These are phyloP conservation scores for Craterocephalus amniculus DNA, from an alignment of 2,797 vertebrate species.

Conservation along the genomic window DNA sequence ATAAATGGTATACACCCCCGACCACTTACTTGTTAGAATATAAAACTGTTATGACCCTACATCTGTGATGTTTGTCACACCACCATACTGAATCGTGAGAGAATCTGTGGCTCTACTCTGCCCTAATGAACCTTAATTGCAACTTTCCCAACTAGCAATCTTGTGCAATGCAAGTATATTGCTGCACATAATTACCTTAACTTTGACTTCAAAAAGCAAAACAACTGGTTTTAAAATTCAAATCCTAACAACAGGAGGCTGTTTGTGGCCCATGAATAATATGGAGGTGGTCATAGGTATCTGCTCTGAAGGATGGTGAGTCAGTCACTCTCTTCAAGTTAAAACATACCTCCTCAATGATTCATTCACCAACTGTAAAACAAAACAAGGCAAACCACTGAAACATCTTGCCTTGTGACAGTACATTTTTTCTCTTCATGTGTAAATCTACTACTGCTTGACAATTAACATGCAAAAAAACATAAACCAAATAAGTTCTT, in stretches of 20 bases:
- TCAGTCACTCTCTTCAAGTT: slow-evolving; percentile 55
- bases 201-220: slow-evolving; percentile 43
- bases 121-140: slow-evolving; percentile 45
- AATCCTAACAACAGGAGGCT: slow-evolving; percentile 29
- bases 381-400: slow-evolving; percentile 28
- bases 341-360: slow-evolving; percentile 69
- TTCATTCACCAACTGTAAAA: slow-evolving; percentile 42
- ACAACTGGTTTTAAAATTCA: slow-evolving; percentile 59
- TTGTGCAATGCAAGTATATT: slow-evolving; percentile 23
- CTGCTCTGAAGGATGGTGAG: slow-evolving; percentile 67
- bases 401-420: slow-evolving; percentile 11
- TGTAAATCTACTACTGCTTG: background rate
- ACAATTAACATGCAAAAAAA: background rate
- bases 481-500: background rate
- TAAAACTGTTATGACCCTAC: slow-evolving; percentile 27
- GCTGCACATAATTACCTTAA: slow-evolving; percentile 40
- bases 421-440: background rate
- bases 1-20: slow-evolving; percentile 17
- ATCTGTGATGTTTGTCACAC: slow-evolving; percentile 47
- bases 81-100: slow-evolving; percentile 36
- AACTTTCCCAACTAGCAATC: slow-evolving; percentile 20
- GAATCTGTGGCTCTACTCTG: slow-evolving; percentile 43
- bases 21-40: slow-evolving; percentile 37
- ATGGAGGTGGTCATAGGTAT: slow-evolving; percentile 72
- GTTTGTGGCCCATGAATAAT: slow-evolving; percentile 70